Evolutionary conservation across 2,888 invertebrate genomes (phyloP), one percentile per base, ranked within the genome.

Genomic region (Campopleginae sp.): DNA sequence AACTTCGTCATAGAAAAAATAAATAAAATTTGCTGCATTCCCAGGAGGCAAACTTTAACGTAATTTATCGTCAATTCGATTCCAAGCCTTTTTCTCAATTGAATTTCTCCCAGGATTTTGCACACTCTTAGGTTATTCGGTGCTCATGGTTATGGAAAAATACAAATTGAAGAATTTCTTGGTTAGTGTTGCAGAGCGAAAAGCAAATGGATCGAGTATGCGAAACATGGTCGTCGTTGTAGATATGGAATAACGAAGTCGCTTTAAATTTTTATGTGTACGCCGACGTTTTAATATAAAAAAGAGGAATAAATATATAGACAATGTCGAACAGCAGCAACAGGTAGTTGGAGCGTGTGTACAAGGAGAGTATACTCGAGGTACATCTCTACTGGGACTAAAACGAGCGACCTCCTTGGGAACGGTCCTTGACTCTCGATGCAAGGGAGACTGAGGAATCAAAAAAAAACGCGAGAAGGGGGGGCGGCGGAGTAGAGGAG

Each of bases 381-480:
- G 66, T 82, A 75, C 82, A 79, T 85, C 82, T 85, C 70, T 71
- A 46, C 76, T 82, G 75, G 78, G 86, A 90, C 89, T 89, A 90
- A 92, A 91, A 91, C 88, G 89, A 91, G 91, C 93, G 91, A 92
- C 93, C 93, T 93, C 93, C 93, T 93, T 93, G 93, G 93, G 93
- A 93, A 93, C 92, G 93, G 93, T 93, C 93, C 92, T 93, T 93
- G 93, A 93, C 93, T 93, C 92, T 93, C 92, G 90, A 90, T 88
- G 89, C 90, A 90, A 88, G 89, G 86, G 72, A 85, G 86, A 77
- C 85, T 80, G 66, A 82, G 75, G 80, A 75, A 82, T 33, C 74
- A 82, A 33, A 71, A 87, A 86, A 82, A 82, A 65, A 61, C 58
- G 71, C 48, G 79, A 80, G 82, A 84, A 58, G 78, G 61, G 80